Percentiles rank a stretch among this genome's conserved stretches.
Conservation (phyloP, 2,113 vertebrate genomes). For the Bambusicola thoracicus region DNA sequence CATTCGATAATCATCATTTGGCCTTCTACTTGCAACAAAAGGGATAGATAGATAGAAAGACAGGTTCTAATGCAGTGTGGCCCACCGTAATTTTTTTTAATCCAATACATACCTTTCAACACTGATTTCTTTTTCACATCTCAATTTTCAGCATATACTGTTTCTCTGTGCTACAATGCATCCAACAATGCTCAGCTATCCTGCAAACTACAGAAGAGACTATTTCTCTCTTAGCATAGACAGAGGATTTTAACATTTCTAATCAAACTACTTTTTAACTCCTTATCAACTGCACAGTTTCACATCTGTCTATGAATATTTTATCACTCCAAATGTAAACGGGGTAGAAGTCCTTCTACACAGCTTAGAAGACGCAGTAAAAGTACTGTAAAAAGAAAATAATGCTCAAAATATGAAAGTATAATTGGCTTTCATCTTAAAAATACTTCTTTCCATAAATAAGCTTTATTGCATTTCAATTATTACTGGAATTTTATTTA, state of each 20-base stretch:
- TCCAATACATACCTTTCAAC: background rate
- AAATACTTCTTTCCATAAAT: background rate
- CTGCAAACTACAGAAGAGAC: background rate
- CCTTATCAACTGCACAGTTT: background rate
- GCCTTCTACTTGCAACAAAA: background rate
- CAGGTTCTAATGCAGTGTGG: background rate
- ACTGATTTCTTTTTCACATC: background rate
- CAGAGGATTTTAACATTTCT: background rate
- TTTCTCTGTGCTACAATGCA: background rate
- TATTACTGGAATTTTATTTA: background rate
- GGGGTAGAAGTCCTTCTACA: background rate
- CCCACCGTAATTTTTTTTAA: background rate
- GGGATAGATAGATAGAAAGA: background rate
- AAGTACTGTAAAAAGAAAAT: background rate
- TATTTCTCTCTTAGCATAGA: background rate
- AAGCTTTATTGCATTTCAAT: background rate
- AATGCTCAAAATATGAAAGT: background rate
- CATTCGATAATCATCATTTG: background rate
- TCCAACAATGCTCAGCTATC: fast-evolving
- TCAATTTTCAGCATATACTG: background rate
- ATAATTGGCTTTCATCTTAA: background rate
- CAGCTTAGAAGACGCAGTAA: background rate
- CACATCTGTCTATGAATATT: background rate
- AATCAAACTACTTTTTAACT: background rate
- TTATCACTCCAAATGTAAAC: background rate